These are phyloP conservation scores for Macropodus opercularis DNA, from an alignment of 2,797 vertebrate genomes.

Conservation along the genomic window DNA sequence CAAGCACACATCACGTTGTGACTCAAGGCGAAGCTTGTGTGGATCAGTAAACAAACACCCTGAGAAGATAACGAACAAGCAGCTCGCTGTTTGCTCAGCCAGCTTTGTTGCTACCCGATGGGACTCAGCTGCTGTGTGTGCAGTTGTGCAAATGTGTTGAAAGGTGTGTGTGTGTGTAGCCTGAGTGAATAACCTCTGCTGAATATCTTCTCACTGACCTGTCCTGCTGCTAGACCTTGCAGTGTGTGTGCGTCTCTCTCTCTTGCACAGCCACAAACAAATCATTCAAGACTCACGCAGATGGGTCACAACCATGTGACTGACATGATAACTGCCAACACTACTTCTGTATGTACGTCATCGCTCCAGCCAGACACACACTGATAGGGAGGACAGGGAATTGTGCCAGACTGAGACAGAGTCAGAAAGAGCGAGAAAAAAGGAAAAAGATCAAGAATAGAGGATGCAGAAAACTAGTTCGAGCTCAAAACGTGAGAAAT, in stretches of 20 bases:
- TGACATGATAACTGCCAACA: conserved; percentile 66
- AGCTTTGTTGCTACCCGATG: conserved; percentile 66
- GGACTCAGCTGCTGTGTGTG: conserved; percentile 57
- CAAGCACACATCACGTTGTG: conserved; percentile 35
- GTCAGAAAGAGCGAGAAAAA: background rate
- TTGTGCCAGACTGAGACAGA: conserved; percentile 40
- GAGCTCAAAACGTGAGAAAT: conserved; percentile 30
- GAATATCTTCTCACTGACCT: conserved; percentile 54
- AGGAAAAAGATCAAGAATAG: conserved; percentile 26
- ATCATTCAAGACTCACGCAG: conserved; percentile 55
- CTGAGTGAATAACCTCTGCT: conserved; percentile 34
- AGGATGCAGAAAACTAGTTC: conserved; percentile 32
- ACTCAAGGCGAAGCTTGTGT: conserved; percentile 63
- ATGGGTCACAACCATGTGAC: conserved; percentile 68
- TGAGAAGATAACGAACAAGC: conserved; percentile 68
- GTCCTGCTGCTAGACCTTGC: conserved; percentile 37
- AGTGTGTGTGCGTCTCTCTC: conserved; percentile 14
- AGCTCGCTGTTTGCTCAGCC: conserved; percentile 67
- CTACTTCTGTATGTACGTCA: conserved; percentile 63
- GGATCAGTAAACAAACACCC: conserved; percentile 69
- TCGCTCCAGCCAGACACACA: conserved; percentile 34
- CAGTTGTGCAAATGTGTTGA: conserved; percentile 58
- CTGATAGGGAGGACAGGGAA: conserved; percentile 9
- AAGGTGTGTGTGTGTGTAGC: conserved; percentile 30
- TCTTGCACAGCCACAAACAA: conserved; percentile 58